Conservation (phyloP, 1,140 invertebrate genomes). For the Musca vetustissima region DNA sequence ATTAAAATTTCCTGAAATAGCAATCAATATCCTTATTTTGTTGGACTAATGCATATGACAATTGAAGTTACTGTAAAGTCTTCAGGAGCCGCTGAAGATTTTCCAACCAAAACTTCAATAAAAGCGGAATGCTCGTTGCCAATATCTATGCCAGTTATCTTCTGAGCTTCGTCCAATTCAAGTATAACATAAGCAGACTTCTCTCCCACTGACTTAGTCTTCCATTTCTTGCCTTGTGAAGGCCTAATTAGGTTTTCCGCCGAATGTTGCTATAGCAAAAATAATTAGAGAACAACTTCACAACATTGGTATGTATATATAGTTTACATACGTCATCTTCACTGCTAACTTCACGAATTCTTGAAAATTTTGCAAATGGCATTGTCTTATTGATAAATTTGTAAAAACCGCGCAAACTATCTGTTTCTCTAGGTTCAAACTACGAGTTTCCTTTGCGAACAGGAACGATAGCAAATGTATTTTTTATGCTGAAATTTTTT, state of each 20-base stretch:
- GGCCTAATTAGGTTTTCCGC: slow-evolving; percentile 71
- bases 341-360: slow-evolving; percentile 57
- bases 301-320: no score
- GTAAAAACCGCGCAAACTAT: no score
- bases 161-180: slow-evolving; percentile 70
- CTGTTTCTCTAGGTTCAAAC: no score
- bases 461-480: no score
- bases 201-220: slow-evolving; percentile 69
- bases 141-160: slow-evolving; percentile 76
- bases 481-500: no score
- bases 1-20: slow-evolving; percentile 70
- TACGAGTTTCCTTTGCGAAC: no score
- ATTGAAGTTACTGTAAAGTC: slow-evolving; percentile 35
- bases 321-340: slow-evolving; percentile 59
- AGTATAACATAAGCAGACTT: slow-evolving; percentile 71
- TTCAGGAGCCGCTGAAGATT: slow-evolving; percentile 45
- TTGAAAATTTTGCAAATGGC: slow-evolving; percentile 44
- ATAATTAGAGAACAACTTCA: no score
- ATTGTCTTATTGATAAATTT: no score
- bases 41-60: no score
- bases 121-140: slow-evolving; percentile 84
- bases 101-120: slow-evolving; percentile 79
- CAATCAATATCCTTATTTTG: not conserved
- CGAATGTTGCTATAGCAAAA: slow-evolving; percentile 62
- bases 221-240: slow-evolving; percentile 75